Percentiles rank a stretch among this genome's conserved stretches.
These are phyloP conservation scores for Acleris cristana DNA, from an alignment of 2,888 invertebrate genomes.

Conservation along the genomic window DNA sequence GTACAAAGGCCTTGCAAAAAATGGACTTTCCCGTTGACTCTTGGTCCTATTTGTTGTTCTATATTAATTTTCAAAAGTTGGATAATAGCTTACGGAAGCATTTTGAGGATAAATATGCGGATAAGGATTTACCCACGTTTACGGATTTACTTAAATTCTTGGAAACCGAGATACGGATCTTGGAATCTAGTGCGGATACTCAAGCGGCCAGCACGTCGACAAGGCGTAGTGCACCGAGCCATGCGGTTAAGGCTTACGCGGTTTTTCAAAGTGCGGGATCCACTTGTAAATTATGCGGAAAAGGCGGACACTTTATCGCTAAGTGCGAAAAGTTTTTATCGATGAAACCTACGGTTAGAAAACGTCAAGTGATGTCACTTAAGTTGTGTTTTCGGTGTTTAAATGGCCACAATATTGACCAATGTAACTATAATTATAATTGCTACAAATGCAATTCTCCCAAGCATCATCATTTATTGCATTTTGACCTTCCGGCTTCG, in stretches of 20 bases:
- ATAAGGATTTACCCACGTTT: background rate
- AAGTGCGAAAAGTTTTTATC: background rate
- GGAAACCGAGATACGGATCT: background rate
- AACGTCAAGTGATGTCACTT: background rate
- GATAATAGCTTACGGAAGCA: background rate
- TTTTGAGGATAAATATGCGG: background rate
- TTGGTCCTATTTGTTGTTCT: background rate
- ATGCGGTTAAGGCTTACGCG: background rate
- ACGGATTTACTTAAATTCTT: background rate
- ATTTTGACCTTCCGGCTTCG: background rate
- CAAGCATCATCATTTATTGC: slow-evolving; percentile 1
- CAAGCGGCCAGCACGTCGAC: background rate
- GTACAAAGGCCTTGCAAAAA: background rate
- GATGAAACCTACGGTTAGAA: slow-evolving; percentile 2
- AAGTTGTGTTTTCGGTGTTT: background rate
- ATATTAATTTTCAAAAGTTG: background rate
- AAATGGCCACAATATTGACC: background rate
- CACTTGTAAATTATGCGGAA: background rate
- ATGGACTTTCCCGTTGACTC: background rate
- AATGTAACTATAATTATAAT: background rate
- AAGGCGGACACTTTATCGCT: background rate
- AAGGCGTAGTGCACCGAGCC: background rate
- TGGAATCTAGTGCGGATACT: background rate
- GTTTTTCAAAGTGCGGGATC: slow-evolving; percentile 1
- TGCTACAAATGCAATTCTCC: slow-evolving; percentile 1